A percentile compares a stretch with the other conserved stretches of the same genome.
Conservation (phyloP, 2,797 vertebrate genomes). For the Siniperca scherzeri region DNA sequence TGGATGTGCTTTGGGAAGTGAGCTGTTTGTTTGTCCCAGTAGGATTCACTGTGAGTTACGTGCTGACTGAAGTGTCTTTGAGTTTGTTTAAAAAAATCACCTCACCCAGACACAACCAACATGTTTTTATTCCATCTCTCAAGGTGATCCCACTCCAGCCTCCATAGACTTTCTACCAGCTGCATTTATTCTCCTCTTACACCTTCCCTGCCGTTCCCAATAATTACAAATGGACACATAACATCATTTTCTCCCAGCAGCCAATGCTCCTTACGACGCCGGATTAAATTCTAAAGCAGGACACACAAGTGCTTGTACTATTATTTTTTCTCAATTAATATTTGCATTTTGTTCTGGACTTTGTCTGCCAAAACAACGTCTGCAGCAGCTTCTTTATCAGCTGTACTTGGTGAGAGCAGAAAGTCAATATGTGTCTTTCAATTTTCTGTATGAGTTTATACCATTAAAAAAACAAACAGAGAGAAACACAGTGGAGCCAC, state of each 20-base stretch:
- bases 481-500: too few species aligned
- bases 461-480: too few species aligned
- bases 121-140: constrained; percentile 12
- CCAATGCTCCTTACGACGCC: neutral
- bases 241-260: neutral
- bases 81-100: neutral
- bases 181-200: constrained; percentile 3
- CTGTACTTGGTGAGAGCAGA: neutral
- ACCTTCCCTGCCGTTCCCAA: constrained; percentile 22
- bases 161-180: neutral
- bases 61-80: neutral
- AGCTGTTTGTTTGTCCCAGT: neutral
- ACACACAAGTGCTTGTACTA: neutral
- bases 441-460: neutral
- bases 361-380: neutral
- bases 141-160: constrained; percentile 6
- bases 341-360: neutral
- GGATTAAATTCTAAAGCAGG: constrained; percentile 6
- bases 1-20: neutral
- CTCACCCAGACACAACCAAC: neutral
- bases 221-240: constrained; percentile 35
- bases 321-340: neutral
- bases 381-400: constrained; percentile 1
- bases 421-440: neutral
- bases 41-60: neutral